These are phyloP conservation scores for Cephus spinipes DNA, from an alignment of 2,888 invertebrate species.

Conservation along the genomic window DNA sequence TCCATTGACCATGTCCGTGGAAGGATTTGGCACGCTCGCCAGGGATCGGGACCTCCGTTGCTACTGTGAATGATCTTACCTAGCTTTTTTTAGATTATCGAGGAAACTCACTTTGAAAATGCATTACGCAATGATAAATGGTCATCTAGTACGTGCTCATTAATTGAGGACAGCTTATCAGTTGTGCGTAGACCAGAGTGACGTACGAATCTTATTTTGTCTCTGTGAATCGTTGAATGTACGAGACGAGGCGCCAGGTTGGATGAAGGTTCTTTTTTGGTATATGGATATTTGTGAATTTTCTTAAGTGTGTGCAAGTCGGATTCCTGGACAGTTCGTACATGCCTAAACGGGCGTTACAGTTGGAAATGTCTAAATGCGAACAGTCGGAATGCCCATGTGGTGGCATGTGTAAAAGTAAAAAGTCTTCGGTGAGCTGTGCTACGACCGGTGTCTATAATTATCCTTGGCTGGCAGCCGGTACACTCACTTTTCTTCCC, in stretches of 20 bases:
- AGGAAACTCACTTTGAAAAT: background rate
- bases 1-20: background rate
- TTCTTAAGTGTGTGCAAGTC: background rate
- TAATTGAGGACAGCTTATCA: background rate
- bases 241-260: background rate
- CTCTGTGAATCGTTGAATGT: too few species aligned
- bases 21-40: background rate
- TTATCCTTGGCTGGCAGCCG: constrained; percentile 55
- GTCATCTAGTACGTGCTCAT: background rate
- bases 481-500: constrained; percentile 51
- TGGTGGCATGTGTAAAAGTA: constrained; percentile 31
- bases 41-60: background rate
- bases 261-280: background rate
- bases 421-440: constrained; percentile 42
- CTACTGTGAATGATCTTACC: background rate
- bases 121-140: background rate
- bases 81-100: background rate
- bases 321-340: background rate
- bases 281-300: background rate
- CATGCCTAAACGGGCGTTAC: constrained; percentile 6
- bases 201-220: too few species aligned
- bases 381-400: constrained; percentile 13
- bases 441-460: constrained; percentile 50
- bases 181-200: too few species aligned
- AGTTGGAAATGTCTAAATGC: constrained; percentile 15